These are phyloP conservation scores for Coregonus ussuriensis DNA, from an alignment of 2,797 vertebrate species.

Conservation along the genomic window DNA sequence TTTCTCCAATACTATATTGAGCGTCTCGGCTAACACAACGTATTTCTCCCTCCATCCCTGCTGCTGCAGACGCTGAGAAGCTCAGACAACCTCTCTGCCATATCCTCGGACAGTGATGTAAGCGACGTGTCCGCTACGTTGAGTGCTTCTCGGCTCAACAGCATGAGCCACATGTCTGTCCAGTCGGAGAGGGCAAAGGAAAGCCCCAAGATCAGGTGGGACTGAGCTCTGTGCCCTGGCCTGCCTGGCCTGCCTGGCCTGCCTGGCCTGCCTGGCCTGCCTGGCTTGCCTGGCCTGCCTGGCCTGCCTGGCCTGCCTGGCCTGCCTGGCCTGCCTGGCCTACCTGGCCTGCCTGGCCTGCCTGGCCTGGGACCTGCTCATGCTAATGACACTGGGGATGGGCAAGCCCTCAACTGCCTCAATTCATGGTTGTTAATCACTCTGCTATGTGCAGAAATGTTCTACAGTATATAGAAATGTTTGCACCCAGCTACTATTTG, in stretches of 20 bases:
- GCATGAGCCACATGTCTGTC: slow-evolving; percentile 89
- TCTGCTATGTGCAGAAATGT: too few species aligned
- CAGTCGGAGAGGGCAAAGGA: slow-evolving; percentile 83
- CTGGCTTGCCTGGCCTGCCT: background rate
- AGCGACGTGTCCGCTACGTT: slow-evolving; percentile 89
- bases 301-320: too few species aligned
- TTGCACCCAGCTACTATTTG: too few species aligned
- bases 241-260: background rate
- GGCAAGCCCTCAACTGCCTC: too few species aligned
- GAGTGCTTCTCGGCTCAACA: slow-evolving; percentile 87
- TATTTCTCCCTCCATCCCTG: background rate
- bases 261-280: background rate
- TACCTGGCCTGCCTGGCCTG: background rate
- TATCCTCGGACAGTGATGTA: slow-evolving; percentile 92
- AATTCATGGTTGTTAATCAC: too few species aligned
- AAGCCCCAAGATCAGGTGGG: slow-evolving; percentile 87
- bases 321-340: too few species aligned
- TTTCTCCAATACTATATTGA: too few species aligned
- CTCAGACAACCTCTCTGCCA: slow-evolving; percentile 87
- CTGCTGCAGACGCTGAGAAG: slow-evolving; percentile 68
- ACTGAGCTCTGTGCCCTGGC: background rate
- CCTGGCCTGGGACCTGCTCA: too few species aligned
- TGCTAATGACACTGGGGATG: background rate
- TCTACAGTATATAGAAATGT: too few species aligned
- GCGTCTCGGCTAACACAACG: too few species aligned